Evolutionary conservation across 2,113 vertebrate species (phyloP).

Genomic region (Caranx ignobilis): DNA sequence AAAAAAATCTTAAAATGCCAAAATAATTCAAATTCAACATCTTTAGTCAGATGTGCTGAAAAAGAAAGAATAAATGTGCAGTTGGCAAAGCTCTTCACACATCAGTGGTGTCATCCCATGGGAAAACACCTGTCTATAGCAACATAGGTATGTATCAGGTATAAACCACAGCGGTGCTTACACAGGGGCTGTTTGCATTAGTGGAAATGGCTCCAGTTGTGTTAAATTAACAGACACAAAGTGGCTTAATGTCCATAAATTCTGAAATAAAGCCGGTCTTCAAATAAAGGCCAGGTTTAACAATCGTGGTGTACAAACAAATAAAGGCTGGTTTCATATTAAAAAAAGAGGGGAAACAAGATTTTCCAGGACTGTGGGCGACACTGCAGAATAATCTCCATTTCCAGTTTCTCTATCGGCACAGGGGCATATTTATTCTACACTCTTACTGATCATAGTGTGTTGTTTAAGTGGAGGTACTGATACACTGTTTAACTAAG

Average conservation of each 20-base stretch:
- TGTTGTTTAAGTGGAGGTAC: neutral
- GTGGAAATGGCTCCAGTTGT: slow-evolving; percentile 35
- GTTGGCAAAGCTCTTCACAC: neutral
- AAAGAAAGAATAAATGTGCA: neutral
- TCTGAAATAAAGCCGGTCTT: slow-evolving; percentile 41
- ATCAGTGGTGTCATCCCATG: slow-evolving; percentile 1
- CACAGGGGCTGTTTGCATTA: slow-evolving; percentile 50
- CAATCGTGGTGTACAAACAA: slow-evolving; percentile 32
- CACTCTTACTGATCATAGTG: neutral
- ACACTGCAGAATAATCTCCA: neutral
- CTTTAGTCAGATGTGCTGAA: neutral
- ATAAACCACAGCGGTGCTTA: slow-evolving; percentile 28
- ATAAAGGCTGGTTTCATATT: slow-evolving; percentile 27
- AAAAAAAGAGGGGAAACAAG: slow-evolving; percentile 4
- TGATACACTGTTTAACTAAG: neutral
- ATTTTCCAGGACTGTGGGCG: neutral
- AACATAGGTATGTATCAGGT: slow-evolving; percentile 11
- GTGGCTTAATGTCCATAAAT: slow-evolving; percentile 42
- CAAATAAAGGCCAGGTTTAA: slow-evolving; percentile 45
- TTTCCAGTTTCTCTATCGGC: slow-evolving; percentile 14
- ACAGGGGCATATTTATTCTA: neutral
- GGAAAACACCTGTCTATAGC: slow-evolving; percentile 23
- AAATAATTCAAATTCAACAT: slow-evolving; percentile 12
- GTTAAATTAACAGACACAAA: slow-evolving; percentile 44
- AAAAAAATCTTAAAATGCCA: neutral